Percentiles rank a stretch among this genome's conserved stretches.
phyloP scores from a whole-genome alignment of 1,140 invertebrate species.

The Charaxes varanes region DNA sequence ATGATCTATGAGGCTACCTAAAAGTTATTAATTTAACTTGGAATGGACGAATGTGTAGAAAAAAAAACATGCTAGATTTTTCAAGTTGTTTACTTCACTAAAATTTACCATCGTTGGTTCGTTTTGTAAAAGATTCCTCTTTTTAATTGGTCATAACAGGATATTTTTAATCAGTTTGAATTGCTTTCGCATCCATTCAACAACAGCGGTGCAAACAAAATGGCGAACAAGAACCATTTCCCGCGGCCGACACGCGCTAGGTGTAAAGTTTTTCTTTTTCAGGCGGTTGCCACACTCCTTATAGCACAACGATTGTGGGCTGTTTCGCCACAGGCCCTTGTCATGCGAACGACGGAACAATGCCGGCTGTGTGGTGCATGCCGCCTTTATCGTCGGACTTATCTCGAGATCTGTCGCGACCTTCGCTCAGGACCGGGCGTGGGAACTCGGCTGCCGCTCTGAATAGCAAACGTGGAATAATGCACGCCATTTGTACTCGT shows the following conservation, averaged over 20 bases:
- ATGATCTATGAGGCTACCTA: too few relatives aligned
- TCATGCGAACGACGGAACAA: conserved; percentile 25
- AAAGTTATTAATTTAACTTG: too few relatives aligned
- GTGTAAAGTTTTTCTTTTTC: conserved; percentile 1
- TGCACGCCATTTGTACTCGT: too few relatives aligned
- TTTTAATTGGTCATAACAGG: too few relatives aligned
- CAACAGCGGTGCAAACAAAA: not conserved
- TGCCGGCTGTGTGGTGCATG: conserved; percentile 14
- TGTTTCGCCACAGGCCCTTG: conserved; percentile 23
- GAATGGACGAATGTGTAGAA: too few relatives aligned
- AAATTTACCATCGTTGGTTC: too few relatives aligned
- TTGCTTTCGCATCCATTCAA: not conserved
- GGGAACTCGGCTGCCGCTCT: conserved; percentile 18
- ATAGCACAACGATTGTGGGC: conserved; percentile 26
- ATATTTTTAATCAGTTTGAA: not conserved
- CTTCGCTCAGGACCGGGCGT: conserved; percentile 23
- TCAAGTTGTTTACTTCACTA: too few relatives aligned
- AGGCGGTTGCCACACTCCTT: conserved; percentile 16
- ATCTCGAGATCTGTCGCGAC: conserved; percentile 17
- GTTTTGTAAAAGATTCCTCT: too few relatives aligned
- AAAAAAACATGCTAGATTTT: too few relatives aligned
- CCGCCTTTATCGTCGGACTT: conserved; percentile 7
- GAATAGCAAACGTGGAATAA: conserved; percentile 13
- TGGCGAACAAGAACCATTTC: conserved; percentile 1
- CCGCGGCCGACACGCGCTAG: conserved; percentile 3